Percentiles rank a stretch among this genome's conserved stretches.
Conservation (phyloP, 2,888 invertebrate genomes). For the Acrobasis suavella region DNA sequence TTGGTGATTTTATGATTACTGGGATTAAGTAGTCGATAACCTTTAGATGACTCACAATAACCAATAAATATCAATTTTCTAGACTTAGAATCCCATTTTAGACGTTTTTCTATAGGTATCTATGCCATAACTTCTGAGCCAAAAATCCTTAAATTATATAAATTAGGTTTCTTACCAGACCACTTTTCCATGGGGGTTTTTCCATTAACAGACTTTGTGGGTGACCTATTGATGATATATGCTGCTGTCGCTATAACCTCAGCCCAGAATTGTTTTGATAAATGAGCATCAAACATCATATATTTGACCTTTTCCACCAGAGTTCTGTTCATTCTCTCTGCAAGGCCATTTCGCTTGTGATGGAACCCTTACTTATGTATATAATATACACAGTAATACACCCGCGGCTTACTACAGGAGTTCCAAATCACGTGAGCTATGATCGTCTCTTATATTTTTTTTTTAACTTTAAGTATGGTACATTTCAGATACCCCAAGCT, state of each 20-base stretch:
- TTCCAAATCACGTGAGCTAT: too few species aligned
- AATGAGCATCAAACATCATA: slow-evolving; percentile 20
- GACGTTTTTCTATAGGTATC: slow-evolving; percentile 19
- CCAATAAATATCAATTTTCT: slow-evolving; percentile 25
- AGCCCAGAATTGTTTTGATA: slow-evolving; percentile 15
- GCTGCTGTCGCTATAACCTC: slow-evolving; percentile 10
- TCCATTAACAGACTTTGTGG: slow-evolving; percentile 6
- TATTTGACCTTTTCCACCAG: slow-evolving; percentile 25
- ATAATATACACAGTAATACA: too few species aligned
- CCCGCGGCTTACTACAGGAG: too few species aligned
- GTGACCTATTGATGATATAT: slow-evolving; percentile 18
- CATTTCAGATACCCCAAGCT: too few species aligned
- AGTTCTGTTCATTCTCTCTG: slow-evolving; percentile 42
- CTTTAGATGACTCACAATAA: slow-evolving; percentile 26
- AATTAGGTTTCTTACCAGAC: slow-evolving; percentile 17
- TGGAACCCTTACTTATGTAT: too few species aligned
- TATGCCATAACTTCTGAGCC: slow-evolving; percentile 19
- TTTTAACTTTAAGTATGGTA: too few species aligned
- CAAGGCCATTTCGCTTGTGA: slow-evolving; percentile 48
- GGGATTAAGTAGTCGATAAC: slow-evolving; percentile 25
- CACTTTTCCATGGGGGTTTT: slow-evolving; percentile 20
- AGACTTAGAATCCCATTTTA: slow-evolving; percentile 21
- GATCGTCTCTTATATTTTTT: too few species aligned
- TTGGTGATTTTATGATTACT: not conserved
- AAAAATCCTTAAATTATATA: slow-evolving; percentile 17